Percentiles rank a stretch among this genome's conserved stretches.
These are phyloP conservation scores for Drosophila parthenogenetica DNA, from an alignment of 2,888 invertebrate genomes.

Conservation along the genomic window DNA sequence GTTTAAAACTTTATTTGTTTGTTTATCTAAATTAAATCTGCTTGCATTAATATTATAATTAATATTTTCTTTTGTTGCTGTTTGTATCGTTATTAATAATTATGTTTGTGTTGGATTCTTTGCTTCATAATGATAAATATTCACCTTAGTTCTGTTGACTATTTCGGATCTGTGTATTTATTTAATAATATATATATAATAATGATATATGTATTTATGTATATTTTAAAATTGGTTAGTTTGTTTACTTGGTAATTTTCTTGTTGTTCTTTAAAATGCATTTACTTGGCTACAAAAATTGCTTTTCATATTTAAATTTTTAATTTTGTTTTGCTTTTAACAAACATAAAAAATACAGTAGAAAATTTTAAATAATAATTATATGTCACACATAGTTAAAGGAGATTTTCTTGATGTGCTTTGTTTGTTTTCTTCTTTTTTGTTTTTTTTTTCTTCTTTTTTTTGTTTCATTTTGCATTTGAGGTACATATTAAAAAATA, in stretches of 20 bases:
- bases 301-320: conserved; percentile 38
- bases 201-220: conserved; percentile 35
- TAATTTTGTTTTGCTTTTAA: conserved; percentile 21
- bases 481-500: conserved; percentile 79
- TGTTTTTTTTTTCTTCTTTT: conserved; percentile 7
- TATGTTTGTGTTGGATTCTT: conserved; percentile 19
- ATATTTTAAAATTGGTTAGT: conserved; percentile 70
- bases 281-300: conserved; percentile 70
- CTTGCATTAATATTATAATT: conserved; percentile 64
- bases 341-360: conserved; percentile 41
- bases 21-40: conserved; percentile 72
- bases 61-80: conserved; percentile 40
- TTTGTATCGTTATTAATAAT: conserved; percentile 18
- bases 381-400: conserved; percentile 11
- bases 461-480: conserved; percentile 38
- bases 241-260: conserved; percentile 57
- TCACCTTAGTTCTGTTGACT: conserved; percentile 65
- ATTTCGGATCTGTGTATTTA: conserved; percentile 47
- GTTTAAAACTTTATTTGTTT: conserved; percentile 69
- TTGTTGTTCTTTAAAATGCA: conserved; percentile 59
- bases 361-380: conserved; percentile 25
- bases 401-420: conserved; percentile 14
- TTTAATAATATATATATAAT: conserved; percentile 15
- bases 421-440: background rate
- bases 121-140: conserved; percentile 31